phyloP scores from a whole-genome alignment of 2,888 invertebrate genomes.

The Lasius platythorax region DNA sequence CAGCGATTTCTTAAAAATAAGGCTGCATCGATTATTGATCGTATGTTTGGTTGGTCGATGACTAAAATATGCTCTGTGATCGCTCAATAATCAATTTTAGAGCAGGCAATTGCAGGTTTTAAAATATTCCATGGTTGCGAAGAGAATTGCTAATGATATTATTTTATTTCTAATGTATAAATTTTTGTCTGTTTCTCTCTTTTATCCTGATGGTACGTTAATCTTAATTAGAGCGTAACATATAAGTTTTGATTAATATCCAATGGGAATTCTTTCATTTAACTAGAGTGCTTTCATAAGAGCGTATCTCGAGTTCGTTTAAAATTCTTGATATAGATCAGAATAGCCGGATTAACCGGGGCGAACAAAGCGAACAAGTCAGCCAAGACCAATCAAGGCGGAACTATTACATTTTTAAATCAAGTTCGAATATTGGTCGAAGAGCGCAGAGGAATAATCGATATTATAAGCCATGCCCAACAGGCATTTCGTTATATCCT shows the following conservation, averaged over 20 bases:
- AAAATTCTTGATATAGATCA: slow-evolving; percentile 8
- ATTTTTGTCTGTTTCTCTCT: background rate
- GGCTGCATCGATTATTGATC: slow-evolving; percentile 55
- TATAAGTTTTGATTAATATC: background rate
- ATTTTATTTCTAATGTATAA: background rate
- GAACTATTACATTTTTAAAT: slow-evolving; percentile 29
- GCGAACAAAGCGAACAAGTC: background rate
- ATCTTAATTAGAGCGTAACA: background rate
- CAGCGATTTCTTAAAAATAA: slow-evolving; percentile 58
- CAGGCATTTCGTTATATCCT: background rate
- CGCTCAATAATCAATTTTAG: slow-evolving; percentile 47
- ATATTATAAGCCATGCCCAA: background rate
- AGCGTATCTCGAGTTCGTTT: background rate
- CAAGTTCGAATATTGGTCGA: background rate
- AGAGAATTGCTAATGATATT: background rate
- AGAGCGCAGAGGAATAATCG: background rate
- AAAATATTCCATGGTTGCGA: background rate
- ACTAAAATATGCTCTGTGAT: slow-evolving; percentile 54
- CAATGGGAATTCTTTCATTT: background rate
- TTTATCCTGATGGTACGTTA: background rate
- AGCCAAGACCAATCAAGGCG: background rate
- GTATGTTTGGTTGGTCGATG: slow-evolving; percentile 33
- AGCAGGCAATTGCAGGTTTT: slow-evolving; percentile 10
- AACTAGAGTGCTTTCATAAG: background rate
- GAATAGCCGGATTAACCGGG: background rate